Base-by-base conservation (phyloP, 2,113 vertebrate species). In the Seriola quinqueradiata region DNA sequence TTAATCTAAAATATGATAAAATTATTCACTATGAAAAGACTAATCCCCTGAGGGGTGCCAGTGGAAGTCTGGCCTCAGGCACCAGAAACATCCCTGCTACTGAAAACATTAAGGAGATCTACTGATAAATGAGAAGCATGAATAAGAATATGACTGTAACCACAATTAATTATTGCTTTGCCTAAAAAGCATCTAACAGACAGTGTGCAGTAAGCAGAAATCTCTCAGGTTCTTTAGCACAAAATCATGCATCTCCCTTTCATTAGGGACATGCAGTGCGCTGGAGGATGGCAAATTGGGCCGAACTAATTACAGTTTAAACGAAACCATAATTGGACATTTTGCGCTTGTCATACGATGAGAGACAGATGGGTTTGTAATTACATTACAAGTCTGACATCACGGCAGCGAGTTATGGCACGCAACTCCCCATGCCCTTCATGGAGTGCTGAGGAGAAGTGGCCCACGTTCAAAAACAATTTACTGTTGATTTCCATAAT, bases 321-420 rank as follows among this genome's bases (percentile, higher is more conserved):
- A 99, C 96, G 97, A 97, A 99, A 97, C 95, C 96, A 97, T 99
- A 99, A 99, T 99, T 99, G 97, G 97, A 98, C 97, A 98, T 99
- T 99, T 98, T 99, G 96, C 95, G 96, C 97, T 99, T 97, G 92
- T 99, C 98, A 97, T 96, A 96, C 96, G 96, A 97, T 97, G 97
- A 97, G 95, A 99, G 97, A 99, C 98, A 99, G 98, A 99, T 99
- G 98, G 97, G 95, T 94, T 89, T 91, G 96, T 99, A 99, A 99
- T 99, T 99, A 97, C 97, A 97, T 98, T 97, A 99, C 96, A 96
- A 96, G 96, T 96, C 95, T 98, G 97, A 97, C 96, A 97, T 97
- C 96, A 96, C 92, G 69, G 87, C 63, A 48, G 81, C 72, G 85
- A 90, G 88, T 96, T 96, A 96, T 94, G 91, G 94, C 88, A 94